Percentiles rank a stretch among this genome's conserved stretches.
phyloP scores from a whole-genome alignment of 1,140 invertebrate species.

The Magallana ariakensis region DNA sequence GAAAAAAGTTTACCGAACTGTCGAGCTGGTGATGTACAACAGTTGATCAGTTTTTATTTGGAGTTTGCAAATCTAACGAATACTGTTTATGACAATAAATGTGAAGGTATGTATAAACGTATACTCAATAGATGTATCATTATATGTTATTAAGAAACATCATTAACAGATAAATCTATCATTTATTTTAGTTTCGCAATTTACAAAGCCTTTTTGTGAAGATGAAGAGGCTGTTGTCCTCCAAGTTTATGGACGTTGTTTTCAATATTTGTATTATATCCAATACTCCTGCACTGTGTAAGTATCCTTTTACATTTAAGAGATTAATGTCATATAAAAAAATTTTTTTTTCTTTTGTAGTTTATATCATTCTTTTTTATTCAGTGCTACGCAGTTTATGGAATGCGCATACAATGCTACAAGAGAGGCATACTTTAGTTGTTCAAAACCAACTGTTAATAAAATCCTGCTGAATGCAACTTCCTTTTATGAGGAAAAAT shows the following conservation, averaged over 20 bases:
- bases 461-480: not conserved
- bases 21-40: not conserved
- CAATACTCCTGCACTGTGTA: not conserved
- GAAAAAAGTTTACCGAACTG: not conserved
- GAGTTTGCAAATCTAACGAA: not conserved
- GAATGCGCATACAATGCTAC: not conserved
- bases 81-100: not conserved
- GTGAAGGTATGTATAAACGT: not conserved
- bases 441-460: not conserved
- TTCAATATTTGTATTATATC: not conserved
- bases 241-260: not conserved
- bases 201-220: not conserved
- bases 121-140: no score
- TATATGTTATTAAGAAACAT: no score
- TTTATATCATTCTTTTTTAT: no score
- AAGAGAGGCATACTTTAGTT: not conserved
- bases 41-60: not conserved
- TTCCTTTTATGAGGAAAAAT: not conserved
- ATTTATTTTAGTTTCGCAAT: not conserved
- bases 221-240: not conserved
- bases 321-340: no score
- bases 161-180: no score
- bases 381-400: not conserved
- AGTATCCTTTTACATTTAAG: no score
- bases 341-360: no score